Percentiles rank a stretch among this genome's conserved stretches.
phyloP scores from a whole-genome alignment of 2,113 vertebrate species.

The Smithornis capensis region DNA sequence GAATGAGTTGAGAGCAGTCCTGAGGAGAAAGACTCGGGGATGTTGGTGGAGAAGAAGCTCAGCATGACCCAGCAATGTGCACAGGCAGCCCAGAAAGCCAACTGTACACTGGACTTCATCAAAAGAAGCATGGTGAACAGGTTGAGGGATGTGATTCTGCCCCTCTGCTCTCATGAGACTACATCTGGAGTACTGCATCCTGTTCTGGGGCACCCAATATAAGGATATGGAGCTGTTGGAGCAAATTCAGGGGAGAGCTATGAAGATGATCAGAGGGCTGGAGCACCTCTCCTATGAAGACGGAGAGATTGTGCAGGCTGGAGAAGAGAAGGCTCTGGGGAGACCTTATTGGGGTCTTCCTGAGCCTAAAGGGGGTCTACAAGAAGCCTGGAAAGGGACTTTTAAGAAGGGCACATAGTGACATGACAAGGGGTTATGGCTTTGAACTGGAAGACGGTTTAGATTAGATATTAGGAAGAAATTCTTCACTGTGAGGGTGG shows the following conservation, averaged over 20 bases:
- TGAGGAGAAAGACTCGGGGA: not conserved
- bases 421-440: not conserved
- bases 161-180: not conserved
- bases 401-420: not conserved
- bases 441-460: not conserved
- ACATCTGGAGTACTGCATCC: not conserved
- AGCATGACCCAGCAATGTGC: not conserved
- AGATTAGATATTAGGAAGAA: not conserved
- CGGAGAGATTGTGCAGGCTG: not conserved
- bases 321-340: not conserved
- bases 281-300: not conserved
- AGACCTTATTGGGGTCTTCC: not conserved
- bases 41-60: not conserved
- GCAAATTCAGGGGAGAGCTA: not conserved
- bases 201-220: not conserved
- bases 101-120: not conserved
- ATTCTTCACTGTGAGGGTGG: not conserved
- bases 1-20: not conserved
- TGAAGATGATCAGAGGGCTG: not conserved
- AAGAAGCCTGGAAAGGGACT: not conserved
- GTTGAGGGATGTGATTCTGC: not conserved
- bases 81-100: not conserved
- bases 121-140: not conserved
- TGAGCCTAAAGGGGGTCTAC: too few relatives aligned
- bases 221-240: not conserved